These are phyloP conservation scores for Ctenopoma kingsleyae DNA, from an alignment of 2,797 vertebrate species.

Conservation along the genomic window DNA sequence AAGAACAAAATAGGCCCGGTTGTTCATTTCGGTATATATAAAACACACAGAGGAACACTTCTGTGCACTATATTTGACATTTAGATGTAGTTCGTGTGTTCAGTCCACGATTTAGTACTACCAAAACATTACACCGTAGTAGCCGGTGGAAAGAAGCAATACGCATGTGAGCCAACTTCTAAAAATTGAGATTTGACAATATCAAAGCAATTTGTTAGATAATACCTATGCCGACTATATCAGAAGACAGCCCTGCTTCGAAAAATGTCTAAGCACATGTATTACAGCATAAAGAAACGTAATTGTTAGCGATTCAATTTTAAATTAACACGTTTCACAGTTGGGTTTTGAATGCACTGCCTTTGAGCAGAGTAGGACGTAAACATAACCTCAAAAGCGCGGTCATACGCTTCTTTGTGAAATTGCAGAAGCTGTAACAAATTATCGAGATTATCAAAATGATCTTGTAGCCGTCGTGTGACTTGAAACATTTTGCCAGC, in stretches of 20 bases:
- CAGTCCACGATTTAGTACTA: neutral
- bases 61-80: conserved; percentile 22
- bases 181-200: conserved; percentile 15
- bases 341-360: conserved; percentile 13
- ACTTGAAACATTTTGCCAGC: conserved; percentile 15
- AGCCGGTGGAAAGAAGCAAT: conserved; percentile 3
- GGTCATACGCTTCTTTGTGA: conserved; percentile 14
- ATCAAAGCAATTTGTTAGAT: neutral
- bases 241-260: neutral
- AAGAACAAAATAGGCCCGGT: neutral
- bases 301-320: neutral
- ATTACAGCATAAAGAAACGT: neutral
- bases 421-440: conserved; percentile 14
- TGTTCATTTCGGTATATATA: conserved; percentile 31
- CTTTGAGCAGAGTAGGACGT: conserved; percentile 13
- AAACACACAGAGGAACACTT: neutral
- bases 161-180: neutral
- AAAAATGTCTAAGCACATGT: neutral
- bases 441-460: neutral
- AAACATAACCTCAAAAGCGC: conserved; percentile 12
- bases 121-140: neutral
- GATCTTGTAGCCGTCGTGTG: neutral
- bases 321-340: conserved; percentile 30
- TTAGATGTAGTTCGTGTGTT: conserved; percentile 11
- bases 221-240: conserved; percentile 24